These are phyloP conservation scores for Furnarius figulus DNA, from an alignment of 2,113 vertebrate genomes.

Conservation along the genomic window DNA sequence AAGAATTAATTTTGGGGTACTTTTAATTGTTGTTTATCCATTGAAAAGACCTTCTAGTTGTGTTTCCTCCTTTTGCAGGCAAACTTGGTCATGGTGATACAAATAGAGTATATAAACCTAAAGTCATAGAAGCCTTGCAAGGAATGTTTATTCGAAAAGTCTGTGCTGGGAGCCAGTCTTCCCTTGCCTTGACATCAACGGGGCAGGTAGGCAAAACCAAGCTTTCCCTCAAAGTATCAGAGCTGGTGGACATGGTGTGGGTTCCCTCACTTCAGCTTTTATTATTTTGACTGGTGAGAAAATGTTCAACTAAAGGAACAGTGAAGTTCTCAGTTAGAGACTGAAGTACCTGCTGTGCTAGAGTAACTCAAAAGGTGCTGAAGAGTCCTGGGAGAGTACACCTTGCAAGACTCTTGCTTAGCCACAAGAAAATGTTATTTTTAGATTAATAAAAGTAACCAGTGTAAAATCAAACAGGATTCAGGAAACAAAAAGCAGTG, in stretches of 20 bases:
- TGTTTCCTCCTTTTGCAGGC: slow-evolving; percentile 60
- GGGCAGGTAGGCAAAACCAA: slow-evolving; percentile 76
- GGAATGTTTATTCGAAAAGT: slow-evolving; percentile 89
- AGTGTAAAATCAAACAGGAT: neutral
- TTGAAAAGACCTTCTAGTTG: neutral
- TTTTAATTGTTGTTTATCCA: neutral
- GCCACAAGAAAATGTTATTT: neutral
- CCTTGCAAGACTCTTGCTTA: neutral
- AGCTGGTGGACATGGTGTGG: neutral
- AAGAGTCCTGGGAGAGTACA: neutral
- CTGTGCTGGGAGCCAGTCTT: slow-evolving; percentile 87
- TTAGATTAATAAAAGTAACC: neutral
- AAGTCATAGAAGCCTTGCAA: slow-evolving; percentile 86
- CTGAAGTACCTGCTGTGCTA: neutral
- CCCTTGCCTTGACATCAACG: slow-evolving; percentile 84
- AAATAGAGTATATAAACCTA: slow-evolving; percentile 87
- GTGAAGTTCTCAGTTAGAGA: neutral
- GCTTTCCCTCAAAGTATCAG: neutral
- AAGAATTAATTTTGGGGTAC: neutral
- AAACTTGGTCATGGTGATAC: slow-evolving; percentile 87
- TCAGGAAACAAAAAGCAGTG: neutral
- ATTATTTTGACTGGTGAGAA: neutral
- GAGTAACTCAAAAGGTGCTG: neutral
- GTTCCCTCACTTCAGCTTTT: neutral
- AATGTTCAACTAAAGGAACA: neutral